Conservation (phyloP, 2,888 invertebrate species). For the Torymus aiolomorphi region DNA sequence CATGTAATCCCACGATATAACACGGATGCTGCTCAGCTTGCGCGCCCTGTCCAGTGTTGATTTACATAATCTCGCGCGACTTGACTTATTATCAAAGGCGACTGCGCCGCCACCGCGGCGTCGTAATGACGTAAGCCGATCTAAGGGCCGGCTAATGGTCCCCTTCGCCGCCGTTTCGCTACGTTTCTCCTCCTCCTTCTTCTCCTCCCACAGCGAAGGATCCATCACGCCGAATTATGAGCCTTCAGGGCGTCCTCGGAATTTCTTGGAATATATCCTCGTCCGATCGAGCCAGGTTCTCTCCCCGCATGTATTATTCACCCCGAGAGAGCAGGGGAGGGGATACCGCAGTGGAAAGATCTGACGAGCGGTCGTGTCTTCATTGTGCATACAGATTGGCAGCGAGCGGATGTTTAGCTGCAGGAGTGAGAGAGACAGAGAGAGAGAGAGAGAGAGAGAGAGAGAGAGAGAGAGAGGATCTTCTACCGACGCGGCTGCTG, state of each 20-base stretch:
- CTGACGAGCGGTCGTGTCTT: too few relatives aligned
- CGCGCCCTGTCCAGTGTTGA: background rate
- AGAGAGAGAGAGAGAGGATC: too few relatives aligned
- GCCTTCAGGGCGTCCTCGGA: conserved; percentile 23
- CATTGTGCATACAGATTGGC: too few relatives aligned
- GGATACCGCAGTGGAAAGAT: too few relatives aligned
- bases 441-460: too few relatives aligned
- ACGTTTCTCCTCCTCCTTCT: too few relatives aligned
- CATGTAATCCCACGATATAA: background rate
- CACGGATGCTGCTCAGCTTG: background rate
- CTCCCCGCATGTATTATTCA: background rate
- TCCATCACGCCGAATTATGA: conserved; percentile 39
- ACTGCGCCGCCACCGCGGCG: conserved; percentile 7
- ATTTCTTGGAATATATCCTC: background rate
- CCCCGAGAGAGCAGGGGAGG: too few relatives aligned
- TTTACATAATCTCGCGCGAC: conserved; percentile 44
- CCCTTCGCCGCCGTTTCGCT: too few relatives aligned
- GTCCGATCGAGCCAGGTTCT: background rate
- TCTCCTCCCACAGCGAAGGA: conserved; percentile 5
- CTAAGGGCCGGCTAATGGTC: conserved; percentile 1
- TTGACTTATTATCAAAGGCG: conserved; percentile 35
- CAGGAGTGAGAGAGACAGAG: too few relatives aligned
- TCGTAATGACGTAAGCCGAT: conserved; percentile 53
- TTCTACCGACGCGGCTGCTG: too few relatives aligned
- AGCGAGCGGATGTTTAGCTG: too few relatives aligned